Percentiles rank a stretch among this genome's conserved stretches.
Evolutionary conservation across 2,113 vertebrate genomes (phyloP).

Genomic region (Shinisaurus crocodilurus): DNA sequence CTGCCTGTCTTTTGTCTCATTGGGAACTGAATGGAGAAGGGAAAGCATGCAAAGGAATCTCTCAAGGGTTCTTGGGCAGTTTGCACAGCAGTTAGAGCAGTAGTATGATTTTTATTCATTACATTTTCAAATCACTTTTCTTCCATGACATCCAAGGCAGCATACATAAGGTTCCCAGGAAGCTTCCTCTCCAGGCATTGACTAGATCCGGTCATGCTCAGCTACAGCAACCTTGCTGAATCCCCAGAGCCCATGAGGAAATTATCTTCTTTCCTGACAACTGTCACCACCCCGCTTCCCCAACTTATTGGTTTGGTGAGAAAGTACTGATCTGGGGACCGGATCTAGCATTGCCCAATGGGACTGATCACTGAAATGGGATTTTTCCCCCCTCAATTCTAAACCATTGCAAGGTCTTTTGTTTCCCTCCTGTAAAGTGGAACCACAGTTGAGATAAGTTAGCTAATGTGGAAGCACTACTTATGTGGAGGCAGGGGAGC

Average conservation of each 20-base stretch:
- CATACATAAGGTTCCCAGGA: neutral
- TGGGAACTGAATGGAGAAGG: neutral
- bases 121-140: neutral
- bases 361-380: neutral
- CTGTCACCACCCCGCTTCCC: too few relatives aligned
- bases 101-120: neutral
- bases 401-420: constrained; percentile 5
- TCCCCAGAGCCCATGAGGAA: neutral
- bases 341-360: neutral
- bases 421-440: neutral
- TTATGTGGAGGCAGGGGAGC: neutral
- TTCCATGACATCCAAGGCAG: neutral
- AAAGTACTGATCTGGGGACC: neutral
- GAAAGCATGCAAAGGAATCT: too few relatives aligned
- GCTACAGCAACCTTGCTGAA: neutral
- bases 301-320: neutral
- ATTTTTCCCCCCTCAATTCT: neutral
- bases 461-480: neutral
- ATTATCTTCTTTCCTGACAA: neutral
- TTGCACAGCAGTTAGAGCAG: neutral
- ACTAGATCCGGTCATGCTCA: neutral
- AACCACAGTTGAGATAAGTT: neutral
- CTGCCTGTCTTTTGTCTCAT: neutral
- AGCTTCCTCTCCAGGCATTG: neutral
- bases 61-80: too few relatives aligned